phyloP scores from a whole-genome alignment of 2,888 invertebrate genomes.

The Hypomecis punctinalis region DNA sequence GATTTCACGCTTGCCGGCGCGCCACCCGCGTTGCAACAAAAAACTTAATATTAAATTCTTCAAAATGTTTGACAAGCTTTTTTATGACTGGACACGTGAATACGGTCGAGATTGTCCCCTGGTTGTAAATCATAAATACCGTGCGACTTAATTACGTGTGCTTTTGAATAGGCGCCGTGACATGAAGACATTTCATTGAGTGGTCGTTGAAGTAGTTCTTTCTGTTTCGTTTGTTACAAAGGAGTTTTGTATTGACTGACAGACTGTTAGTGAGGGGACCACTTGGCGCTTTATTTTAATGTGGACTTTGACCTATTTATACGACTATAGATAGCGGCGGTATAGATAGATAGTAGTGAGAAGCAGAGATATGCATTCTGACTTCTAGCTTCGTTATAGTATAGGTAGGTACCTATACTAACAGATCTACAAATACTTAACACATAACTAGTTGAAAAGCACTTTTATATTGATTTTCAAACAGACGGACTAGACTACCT shows the following conservation, averaged over 20 bases:
- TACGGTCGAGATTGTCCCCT: constrained; percentile 39
- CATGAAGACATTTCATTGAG: constrained; percentile 37
- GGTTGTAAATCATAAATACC: constrained; percentile 42
- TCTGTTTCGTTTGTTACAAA: constrained; percentile 22
- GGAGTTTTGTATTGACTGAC: constrained; percentile 9
- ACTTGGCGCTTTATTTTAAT: too few species aligned
- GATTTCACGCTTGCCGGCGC: constrained; percentile 21
- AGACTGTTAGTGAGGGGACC: not conserved
- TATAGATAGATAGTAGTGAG: too few species aligned
- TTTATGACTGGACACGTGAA: constrained; percentile 45
- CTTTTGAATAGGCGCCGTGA: constrained; percentile 43
- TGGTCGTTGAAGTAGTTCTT: constrained; percentile 19
- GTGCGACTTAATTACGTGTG: constrained; percentile 44
- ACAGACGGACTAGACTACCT: too few species aligned
- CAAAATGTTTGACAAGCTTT: constrained; percentile 40
- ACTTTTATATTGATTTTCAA: too few species aligned
- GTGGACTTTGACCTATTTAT: too few species aligned
- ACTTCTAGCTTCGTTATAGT: too few species aligned
- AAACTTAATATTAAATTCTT: constrained; percentile 23
- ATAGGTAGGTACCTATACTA: too few species aligned
- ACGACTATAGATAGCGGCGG: too few species aligned
- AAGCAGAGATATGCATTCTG: too few species aligned
- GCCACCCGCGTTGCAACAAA: constrained; percentile 38
- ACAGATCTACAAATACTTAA: too few species aligned
- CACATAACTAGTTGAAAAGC: too few species aligned